Percentiles rank a stretch among this genome's conserved stretches.
Evolutionary conservation across 2,888 invertebrate genomes (phyloP).

Genomic region (Cantharis flavilabris): DNA sequence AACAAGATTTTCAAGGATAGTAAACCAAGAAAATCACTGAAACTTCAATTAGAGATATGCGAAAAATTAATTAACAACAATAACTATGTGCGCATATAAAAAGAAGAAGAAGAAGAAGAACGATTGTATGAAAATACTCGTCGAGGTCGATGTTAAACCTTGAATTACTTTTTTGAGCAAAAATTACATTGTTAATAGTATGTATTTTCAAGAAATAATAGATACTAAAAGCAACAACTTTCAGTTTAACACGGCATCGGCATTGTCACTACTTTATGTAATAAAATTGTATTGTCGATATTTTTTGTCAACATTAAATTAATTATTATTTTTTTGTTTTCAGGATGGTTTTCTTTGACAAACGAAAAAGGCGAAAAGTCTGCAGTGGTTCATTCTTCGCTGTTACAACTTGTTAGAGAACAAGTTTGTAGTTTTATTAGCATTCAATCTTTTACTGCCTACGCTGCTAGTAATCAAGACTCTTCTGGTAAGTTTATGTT

Average conservation of each 20-base stretch:
- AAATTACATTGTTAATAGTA: neutral
- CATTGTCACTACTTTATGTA: neutral
- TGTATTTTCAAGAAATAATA: neutral
- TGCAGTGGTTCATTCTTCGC: slow-evolving; percentile 67
- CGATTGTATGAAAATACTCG: neutral
- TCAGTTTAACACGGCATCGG: neutral
- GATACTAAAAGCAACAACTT: neutral
- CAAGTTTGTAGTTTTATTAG: slow-evolving; percentile 71
- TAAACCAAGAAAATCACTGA: neutral
- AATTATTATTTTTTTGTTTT: slow-evolving; percentile 30
- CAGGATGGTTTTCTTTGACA: slow-evolving; percentile 73
- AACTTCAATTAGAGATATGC: neutral
- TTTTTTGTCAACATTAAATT: neutral
- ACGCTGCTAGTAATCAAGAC: slow-evolving; percentile 53
- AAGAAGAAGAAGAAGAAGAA: neutral
- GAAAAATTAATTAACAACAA: neutral
- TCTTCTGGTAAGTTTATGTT: slow-evolving; percentile 41
- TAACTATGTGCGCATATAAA: neutral
- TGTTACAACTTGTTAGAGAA: slow-evolving; percentile 69
- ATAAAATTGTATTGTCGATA: neutral
- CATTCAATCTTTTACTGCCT: slow-evolving; percentile 66
- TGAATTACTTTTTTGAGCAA: neutral
- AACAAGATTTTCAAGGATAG: neutral
- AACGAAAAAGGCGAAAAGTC: slow-evolving; percentile 69
- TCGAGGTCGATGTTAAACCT: neutral